Evolutionary conservation across 2,797 vertebrate genomes (phyloP).

Genomic region (Leptatherina wallacei): DNA sequence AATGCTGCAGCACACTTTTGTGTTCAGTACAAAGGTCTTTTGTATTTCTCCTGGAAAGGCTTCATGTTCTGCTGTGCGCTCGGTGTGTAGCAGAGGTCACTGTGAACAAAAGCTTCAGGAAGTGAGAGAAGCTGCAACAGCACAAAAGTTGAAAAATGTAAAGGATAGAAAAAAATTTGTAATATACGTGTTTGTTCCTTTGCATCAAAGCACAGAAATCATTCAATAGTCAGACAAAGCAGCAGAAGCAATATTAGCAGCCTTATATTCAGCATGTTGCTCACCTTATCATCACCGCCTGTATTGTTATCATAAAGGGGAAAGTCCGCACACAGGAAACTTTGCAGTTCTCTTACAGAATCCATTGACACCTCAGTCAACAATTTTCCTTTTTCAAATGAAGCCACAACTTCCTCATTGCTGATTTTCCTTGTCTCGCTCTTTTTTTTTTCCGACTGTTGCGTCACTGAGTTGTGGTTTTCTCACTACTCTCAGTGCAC

Average conservation of each 20-base stretch:
- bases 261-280: slow-evolving; percentile 17
- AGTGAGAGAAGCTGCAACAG: slow-evolving; percentile 55
- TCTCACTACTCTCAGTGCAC: slow-evolving; percentile 77
- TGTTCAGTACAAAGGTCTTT: slow-evolving; percentile 66
- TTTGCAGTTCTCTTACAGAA: slow-evolving; percentile 69
- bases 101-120: slow-evolving; percentile 65
- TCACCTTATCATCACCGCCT: slow-evolving; percentile 49
- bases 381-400: slow-evolving; percentile 74
- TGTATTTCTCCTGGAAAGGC: slow-evolving; percentile 36
- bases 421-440: slow-evolving; percentile 82
- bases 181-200: slow-evolving; percentile 3
- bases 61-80: slow-evolving; percentile 40
- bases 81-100: slow-evolving; percentile 57
- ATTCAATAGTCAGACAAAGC: slow-evolving; percentile 30
- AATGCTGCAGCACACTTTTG: slow-evolving; percentile 49
- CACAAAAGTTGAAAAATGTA: slow-evolving; percentile 16
- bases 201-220: slow-evolving; percentile 10
- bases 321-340: slow-evolving; percentile 77
- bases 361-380: slow-evolving; percentile 68
- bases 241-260: slow-evolving; percentile 11
- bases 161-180: not conserved
- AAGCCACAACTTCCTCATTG: slow-evolving; percentile 84
- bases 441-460: slow-evolving; percentile 65
- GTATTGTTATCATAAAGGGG: slow-evolving; percentile 69
- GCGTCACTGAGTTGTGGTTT: slow-evolving; percentile 84